A percentile compares a stretch with the other conserved stretches of the same genome.
Conservation (phyloP, 1,140 invertebrate species). For the Heterodera schachtii region DNA sequence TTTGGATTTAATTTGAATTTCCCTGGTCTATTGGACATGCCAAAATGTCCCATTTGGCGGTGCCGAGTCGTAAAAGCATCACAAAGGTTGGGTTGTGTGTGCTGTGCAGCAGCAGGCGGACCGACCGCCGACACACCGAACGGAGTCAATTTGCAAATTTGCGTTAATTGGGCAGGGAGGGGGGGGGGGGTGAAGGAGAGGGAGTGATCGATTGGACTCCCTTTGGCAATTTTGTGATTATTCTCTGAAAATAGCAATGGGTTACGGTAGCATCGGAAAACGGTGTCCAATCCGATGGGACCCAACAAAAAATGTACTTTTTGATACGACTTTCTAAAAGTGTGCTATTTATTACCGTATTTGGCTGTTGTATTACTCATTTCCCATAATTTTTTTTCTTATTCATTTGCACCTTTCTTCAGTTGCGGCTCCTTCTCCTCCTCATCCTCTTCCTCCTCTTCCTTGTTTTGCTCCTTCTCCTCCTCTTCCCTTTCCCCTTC, state of each 20-base stretch:
- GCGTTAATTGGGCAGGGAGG: neutral
- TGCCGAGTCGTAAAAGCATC: conserved; percentile 9
- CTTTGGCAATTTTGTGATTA: conserved; percentile 1
- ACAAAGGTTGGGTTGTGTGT: neutral
- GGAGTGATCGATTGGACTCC: neutral
- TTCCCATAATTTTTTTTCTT: no score
- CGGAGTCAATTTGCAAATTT: conserved; percentile 15
- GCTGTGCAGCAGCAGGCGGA: neutral
- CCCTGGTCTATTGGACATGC: neutral
- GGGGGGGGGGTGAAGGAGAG: neutral
- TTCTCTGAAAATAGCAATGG: neutral
- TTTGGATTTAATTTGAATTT: no score
- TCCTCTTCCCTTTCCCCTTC: no score
- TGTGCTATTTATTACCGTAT: no score
- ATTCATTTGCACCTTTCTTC: no score
- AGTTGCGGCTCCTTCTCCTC: no score
- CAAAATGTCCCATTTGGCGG: neutral
- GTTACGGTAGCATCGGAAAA: neutral
- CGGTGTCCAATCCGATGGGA: no score
- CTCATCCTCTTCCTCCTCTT: no score
- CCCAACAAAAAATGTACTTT: no score
- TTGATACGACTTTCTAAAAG: no score
- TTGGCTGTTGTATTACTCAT: no score
- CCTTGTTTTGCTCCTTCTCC: no score
- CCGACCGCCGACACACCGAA: neutral